Base-by-base conservation (phyloP, 2,888 invertebrate genomes). In the Philopedon plagiatum region DNA sequence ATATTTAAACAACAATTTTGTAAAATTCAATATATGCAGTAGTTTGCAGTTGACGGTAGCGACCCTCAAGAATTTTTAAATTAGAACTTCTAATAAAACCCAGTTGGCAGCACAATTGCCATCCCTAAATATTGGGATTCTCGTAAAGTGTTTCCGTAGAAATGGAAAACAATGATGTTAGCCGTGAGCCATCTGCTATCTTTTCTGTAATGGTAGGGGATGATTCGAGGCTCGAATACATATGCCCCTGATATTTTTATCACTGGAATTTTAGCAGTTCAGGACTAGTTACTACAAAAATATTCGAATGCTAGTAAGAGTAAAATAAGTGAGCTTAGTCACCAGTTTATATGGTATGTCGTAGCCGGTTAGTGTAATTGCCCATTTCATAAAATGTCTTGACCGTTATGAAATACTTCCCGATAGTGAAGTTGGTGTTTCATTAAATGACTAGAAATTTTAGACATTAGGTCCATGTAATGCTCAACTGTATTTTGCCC, bases 111-210 rank as follows among this genome's bases (percentile, higher is more conserved):
- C 57, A 57, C 34, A 37, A 37, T 57, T 37, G 57, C 21, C 34
- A 18, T 34, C 34, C 34, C 15, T 13, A 21, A 18, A 44, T 23
- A 44, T 9, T 11, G 58, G 21, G 26, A 23, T 19, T 26, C 39
- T 61, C 60, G 26, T 44, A 61, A 61, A 80, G 79, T 79, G 80
- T 80, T 80, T 81, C 80, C 78, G 75, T 75, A 80, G 80, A 78
- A 80, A 79, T 78, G 76, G 80, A 80, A 81, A 81, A 81, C 80
- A 80, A 81, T 81, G 80, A 80, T 81, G 80, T 80, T 78, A 76
- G 79, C 78, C 78, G 75, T 76, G 76, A 80, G 76, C 78, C 80
- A 80, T 80, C 81, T 80, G 80, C 81, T 80, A 80, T 79, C 79
- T 79, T 77, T 77, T 70, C 76, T 76, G 78, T 76, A 75, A 63